Base-by-base conservation (phyloP, 2,113 vertebrate genomes). In the Pollimyrus isidori region DNA sequence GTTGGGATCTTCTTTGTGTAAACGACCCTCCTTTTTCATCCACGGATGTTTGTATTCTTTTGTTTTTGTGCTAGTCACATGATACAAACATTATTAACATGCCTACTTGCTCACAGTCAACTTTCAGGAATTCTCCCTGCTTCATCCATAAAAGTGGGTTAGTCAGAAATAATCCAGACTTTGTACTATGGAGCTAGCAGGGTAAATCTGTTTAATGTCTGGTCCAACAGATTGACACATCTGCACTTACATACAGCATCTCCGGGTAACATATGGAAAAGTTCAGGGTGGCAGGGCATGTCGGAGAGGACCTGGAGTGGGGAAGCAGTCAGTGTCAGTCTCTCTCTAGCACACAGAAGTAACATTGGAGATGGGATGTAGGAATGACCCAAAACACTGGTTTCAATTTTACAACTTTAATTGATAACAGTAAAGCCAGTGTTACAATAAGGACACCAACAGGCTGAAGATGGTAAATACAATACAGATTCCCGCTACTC, bases 401-500 rank as follows among this genome's bases (percentile, higher is more conserved):
- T 39, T 80, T 94, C 90, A 90, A 92, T 94, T 96, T 95, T 94
- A 94, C 92, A 96, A 93, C 94, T 98, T 99, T 99, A 99, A 99
- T 99, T 96, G 97, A 94, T 97, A 98, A 99, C 97, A 97, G 97
- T 98, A 98, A 99, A 94, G 96, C 98, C 98, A 99, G 98, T 98
- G 97, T 98, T 98, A 98, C 98, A 99, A 96, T 97, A 97, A 96
- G 97, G 97, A 98, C 97, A 97, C 96, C 96, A 98, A 99, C 97
- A 98, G 97, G 97, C 97, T 97, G 97, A 97, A 97, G 97, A 97
- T 97, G 98, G 97, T 97, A 98, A 98, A 98, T 98, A 98, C 97
- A 95, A 97, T 97, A 98, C 97, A 98, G 96, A 96, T 97, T 97
- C 96, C 95, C 97, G 95, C 98, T 99, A 99, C 92, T 97, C 97